Evolutionary conservation across 2,113 vertebrate genomes (phyloP).

Genomic region (Hippocampus abdominalis): DNA sequence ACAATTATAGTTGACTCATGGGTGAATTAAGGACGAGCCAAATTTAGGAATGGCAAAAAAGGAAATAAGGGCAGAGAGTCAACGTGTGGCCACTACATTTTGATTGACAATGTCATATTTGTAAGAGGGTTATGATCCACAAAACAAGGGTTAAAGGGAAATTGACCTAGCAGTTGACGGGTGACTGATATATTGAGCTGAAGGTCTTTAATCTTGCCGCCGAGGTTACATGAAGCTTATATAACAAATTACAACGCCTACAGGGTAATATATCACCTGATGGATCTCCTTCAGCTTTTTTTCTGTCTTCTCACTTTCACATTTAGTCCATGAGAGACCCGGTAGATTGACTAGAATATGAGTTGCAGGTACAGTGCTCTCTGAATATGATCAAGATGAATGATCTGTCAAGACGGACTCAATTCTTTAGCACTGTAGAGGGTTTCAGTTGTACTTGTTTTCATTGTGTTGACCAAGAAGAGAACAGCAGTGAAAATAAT

Average conservation of each 20-base stretch:
- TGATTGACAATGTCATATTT: slow-evolving; percentile 78
- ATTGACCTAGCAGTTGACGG: slow-evolving; percentile 78
- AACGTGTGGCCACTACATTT: slow-evolving; percentile 37
- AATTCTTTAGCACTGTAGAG: slow-evolving; percentile 27
- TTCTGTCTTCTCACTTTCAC: slow-evolving; percentile 44
- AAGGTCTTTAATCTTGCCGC: slow-evolving; percentile 79
- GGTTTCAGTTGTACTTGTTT: slow-evolving; percentile 20
- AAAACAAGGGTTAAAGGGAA: slow-evolving; percentile 82
- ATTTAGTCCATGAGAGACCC: slow-evolving; percentile 43
- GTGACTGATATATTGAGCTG: slow-evolving; percentile 78
- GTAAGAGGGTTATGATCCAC: slow-evolving; percentile 77
- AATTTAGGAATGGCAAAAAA: slow-evolving; percentile 18
- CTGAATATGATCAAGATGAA: slow-evolving; percentile 56
- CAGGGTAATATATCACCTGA: slow-evolving; percentile 74
- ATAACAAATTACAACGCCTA: slow-evolving; percentile 77
- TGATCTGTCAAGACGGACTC: slow-evolving; percentile 32
- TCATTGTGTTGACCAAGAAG: neutral
- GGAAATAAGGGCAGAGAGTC: slow-evolving; percentile 8
- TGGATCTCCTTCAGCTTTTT: slow-evolving; percentile 59
- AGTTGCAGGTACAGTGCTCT: slow-evolving; percentile 48
- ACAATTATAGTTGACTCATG: slow-evolving; percentile 5
- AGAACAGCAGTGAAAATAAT: neutral
- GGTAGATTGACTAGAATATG: slow-evolving; percentile 39
- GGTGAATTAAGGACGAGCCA: slow-evolving; percentile 12
- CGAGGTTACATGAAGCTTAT: slow-evolving; percentile 78